Percentiles rank a stretch among this genome's conserved stretches.
These are phyloP conservation scores for Dicroscelio sp. DNA, from an alignment of 2,888 invertebrate species.

Conservation along the genomic window DNA sequence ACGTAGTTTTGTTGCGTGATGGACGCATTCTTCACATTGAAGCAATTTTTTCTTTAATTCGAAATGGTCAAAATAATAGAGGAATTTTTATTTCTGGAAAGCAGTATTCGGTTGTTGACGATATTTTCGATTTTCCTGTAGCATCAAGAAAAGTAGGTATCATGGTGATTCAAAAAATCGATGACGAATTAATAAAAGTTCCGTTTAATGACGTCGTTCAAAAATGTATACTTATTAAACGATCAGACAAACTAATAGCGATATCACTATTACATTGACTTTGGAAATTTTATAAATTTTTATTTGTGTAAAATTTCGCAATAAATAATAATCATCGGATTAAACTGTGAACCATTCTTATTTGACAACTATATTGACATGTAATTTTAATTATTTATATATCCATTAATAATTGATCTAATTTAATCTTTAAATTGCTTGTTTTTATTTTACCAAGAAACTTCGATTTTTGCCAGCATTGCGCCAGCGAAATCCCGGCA, in stretches of 20 bases:
- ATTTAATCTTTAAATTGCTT: too few relatives aligned
- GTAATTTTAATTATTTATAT: too few relatives aligned
- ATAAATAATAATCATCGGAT: too few relatives aligned
- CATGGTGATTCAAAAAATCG: not conserved
- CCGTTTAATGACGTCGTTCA: not conserved
- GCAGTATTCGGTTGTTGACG: not conserved
- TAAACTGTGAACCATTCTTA: too few relatives aligned
- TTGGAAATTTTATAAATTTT: too few relatives aligned
- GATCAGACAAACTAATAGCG: not conserved
- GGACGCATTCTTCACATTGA: not conserved
- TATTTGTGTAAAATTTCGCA: too few relatives aligned
- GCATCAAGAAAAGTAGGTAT: slow-evolving; percentile 26
- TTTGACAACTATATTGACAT: too few relatives aligned
- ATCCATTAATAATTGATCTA: too few relatives aligned
- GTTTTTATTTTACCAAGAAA: too few relatives aligned
- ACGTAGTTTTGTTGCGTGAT: not conserved
- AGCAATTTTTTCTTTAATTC: not conserved
- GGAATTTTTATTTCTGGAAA: not conserved
- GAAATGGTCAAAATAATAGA: not conserved
- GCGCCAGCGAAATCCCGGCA: too few relatives aligned
- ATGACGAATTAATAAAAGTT: slow-evolving; percentile 1
- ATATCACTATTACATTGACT: slow-evolving; percentile 23
- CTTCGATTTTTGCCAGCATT: too few relatives aligned
- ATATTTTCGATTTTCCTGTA: not conserved
- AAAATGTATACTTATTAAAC: slow-evolving; percentile 26